Evolutionary conservation across 2,797 vertebrate genomes (phyloP), one percentile per base, ranked within the genome.

Genomic region (Acridotheres tristis): DNA sequence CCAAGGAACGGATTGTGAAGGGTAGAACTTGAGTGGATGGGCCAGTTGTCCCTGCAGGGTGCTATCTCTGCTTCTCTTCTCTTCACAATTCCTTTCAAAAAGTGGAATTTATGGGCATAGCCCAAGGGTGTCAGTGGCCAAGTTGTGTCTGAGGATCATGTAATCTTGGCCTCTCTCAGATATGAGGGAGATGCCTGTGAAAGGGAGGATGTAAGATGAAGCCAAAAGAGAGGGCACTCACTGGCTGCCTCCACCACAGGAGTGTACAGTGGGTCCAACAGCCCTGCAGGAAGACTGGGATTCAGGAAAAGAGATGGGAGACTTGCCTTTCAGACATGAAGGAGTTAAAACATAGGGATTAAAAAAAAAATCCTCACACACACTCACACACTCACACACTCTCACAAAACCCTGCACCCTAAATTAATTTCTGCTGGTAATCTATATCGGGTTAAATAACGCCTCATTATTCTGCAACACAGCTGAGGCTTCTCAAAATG

Each of bases 401-500:
- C 97, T 96, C 97, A 97, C 96, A 97, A 97, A 97, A 98, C 95
- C 94, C 96, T 97, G 97, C 94, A 97, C 97, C 97, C 97, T 98
- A 97, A 98, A 98, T 98, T 97, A 98, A 98, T 98, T 98, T 98
- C 97, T 98, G 97, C 97, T 98, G 97, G 97, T 98, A 97, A 97
- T 97, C 98, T 98, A 98, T 97, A 98, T 98, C 96, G 96, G 98
- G 98, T 98, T 98, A 98, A 98, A 98, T 98, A 98, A 98, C 97
- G 97, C 96, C 97, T 98, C 97, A 98, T 98, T 98, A 98, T 98
- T 98, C 98, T 98, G 95, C 96, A 97, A 97, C 98, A 98, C 98
- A 98, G 98, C 98, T 98, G 98, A 98, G 98, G 97, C 98, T 98
- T 98, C 98, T 98, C 98, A 97, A 98, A 98, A 98, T 98, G 98